Percentiles rank a stretch among this genome's conserved stretches.
Conservation (phyloP, 2,888 invertebrate genomes). For the Rambutsinella grinnellia region DNA sequence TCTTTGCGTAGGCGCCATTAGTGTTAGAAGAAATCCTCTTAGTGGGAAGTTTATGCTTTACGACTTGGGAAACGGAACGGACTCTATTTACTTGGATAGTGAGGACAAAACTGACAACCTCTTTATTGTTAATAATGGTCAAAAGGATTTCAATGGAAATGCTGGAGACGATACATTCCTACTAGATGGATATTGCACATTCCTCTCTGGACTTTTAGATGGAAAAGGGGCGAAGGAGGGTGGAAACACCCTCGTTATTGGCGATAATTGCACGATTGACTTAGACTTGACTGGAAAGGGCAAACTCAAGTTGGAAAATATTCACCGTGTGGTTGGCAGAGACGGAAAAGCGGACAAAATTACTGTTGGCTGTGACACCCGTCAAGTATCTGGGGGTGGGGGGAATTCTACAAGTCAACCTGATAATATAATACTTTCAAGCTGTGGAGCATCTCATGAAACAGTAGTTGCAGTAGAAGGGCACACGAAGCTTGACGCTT, state of each 20-base stretch:
- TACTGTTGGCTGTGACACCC: too few relatives aligned
- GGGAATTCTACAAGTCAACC: too few relatives aligned
- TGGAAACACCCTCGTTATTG: not conserved
- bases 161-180: constrained; percentile 14
- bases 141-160: constrained; percentile 27
- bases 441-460: too few relatives aligned
- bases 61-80: too few relatives aligned
- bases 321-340: too few relatives aligned
- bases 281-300: not conserved
- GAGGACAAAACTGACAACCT: not conserved
- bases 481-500: too few relatives aligned
- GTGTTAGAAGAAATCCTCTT: not conserved
- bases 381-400: too few relatives aligned
- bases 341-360: too few relatives aligned
- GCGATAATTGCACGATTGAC: not conserved
- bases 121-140: constrained; percentile 7
- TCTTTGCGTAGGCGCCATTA: constrained; percentile 22
- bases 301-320: not conserved
- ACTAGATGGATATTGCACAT: constrained; percentile 11
- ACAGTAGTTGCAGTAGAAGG: too few relatives aligned
- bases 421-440: too few relatives aligned
- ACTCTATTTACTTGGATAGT: not conserved
- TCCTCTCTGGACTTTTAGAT: not conserved
- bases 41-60: constrained; percentile 8
- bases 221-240: not conserved